These are phyloP conservation scores for Helicolenus hilgendorfi DNA, from an alignment of 2,797 vertebrate species.

Conservation along the genomic window DNA sequence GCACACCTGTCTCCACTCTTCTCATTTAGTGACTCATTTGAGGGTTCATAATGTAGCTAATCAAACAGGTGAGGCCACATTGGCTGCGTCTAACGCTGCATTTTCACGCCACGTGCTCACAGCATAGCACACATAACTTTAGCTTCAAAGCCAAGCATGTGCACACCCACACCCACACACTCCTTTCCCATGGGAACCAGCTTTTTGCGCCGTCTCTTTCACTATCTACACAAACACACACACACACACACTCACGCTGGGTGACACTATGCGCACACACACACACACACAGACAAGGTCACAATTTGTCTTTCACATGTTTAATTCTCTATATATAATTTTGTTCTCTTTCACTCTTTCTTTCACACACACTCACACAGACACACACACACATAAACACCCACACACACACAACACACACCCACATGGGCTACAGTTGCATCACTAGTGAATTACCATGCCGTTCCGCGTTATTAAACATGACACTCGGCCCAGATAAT, in stretches of 20 bases:
- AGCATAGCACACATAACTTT: constrained; percentile 24
- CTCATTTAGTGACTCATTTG: background rate
- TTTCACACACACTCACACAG: constrained; percentile 13
- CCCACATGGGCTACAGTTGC: constrained; percentile 73
- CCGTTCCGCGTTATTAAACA: constrained; percentile 93
- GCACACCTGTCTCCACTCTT: background rate
- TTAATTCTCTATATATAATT: constrained; percentile 55
- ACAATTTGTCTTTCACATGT: constrained; percentile 45
- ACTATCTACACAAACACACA: background rate
- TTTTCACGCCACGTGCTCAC: constrained; percentile 24
- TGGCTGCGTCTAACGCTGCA: background rate
- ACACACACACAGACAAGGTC: constrained; percentile 33
- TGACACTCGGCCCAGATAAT: constrained; percentile 93
- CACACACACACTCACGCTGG: background rate
- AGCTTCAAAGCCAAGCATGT: background rate
- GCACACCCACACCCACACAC: background rate
- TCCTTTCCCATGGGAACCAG: constrained; percentile 49
- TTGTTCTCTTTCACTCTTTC: constrained; percentile 2
- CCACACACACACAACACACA: constrained; percentile 39
- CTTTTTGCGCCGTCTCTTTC: background rate
- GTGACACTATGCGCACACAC: constrained; percentile 10
- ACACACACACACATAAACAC: constrained; percentile 23
- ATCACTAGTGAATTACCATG: constrained; percentile 88
- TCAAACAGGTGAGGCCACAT: background rate
- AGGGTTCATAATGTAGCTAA: background rate